Evolutionary conservation across 92 coral and sea anemone species (phyloP), one percentile per base, ranked within the genome.

Genomic region (Virgularia gustaviana): DNA sequence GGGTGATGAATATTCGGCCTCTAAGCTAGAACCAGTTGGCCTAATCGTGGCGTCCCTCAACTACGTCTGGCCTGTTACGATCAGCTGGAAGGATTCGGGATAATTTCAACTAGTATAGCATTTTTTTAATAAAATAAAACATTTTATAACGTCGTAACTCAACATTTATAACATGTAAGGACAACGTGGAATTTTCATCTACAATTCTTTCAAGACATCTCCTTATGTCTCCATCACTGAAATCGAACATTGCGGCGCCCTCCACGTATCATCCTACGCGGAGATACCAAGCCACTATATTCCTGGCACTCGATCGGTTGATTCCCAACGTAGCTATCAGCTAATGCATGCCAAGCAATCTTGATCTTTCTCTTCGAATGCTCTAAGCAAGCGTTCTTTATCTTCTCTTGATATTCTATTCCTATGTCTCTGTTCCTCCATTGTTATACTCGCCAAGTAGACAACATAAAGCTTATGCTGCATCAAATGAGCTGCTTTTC

Each of bases 31-130:
- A 43, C 51, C 51, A 43, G 51, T 43, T 43, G 20, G 51, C 51
- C n/a, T 43, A 43, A 13, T 43, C 71, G 35, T 59, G 65, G 37
- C 65, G 65, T 59, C 32, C 36, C 65, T 59, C 36, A 59, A 59
- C 31, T 23, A 59, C 65, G 45, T 59, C 65, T 59, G 65, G 65
- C 65, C 65, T 59, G 65, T 59, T 59, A 27, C 65, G 65, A 59
- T 59, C 65, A 59, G 65, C 65, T 59, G 65, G 65, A 59, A 24
- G 65, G 29, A 36, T 23, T 59, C 65, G 32, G 20, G 65, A 59
- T 59, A 59, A 31, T 59, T 59, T 59, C 37, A 59, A 59, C 65
- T 16, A 43, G 51, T 43, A 43, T 22, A 43, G 51, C 51, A 43
- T 43, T 22, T 22, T 22, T 13, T 43, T 22, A 13, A 43, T n/a